Percentiles rank a stretch among this genome's conserved stretches.
phyloP scores from a whole-genome alignment of 2,888 invertebrate species.

The Entomobrya multifasciata region DNA sequence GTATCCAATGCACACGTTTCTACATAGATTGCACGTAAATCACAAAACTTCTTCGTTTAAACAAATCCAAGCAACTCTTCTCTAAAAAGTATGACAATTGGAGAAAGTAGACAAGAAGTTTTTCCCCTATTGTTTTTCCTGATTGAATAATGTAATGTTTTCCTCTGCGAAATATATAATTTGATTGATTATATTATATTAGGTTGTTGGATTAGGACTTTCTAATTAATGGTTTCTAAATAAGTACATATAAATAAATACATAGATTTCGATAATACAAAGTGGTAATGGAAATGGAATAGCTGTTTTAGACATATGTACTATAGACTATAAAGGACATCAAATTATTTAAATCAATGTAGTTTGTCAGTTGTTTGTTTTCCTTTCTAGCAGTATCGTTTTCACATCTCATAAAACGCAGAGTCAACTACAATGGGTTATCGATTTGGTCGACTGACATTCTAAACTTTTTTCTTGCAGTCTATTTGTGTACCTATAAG shows the following conservation, averaged over 20 bases:
- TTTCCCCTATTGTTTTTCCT: constrained; percentile 12
- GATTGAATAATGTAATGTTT: constrained; percentile 18
- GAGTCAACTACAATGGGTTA: neutral
- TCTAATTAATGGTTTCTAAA: constrained; percentile 7
- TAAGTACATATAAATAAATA: too few relatives aligned
- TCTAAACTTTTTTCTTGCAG: neutral
- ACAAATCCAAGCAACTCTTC: neutral
- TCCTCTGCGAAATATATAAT: neutral
- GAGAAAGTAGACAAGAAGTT: constrained; percentile 3
- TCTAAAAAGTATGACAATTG: neutral
- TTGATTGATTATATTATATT: constrained; percentile 41
- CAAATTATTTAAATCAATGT: constrained; percentile 30
- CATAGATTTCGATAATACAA: too few relatives aligned
- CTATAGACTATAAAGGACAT: too few relatives aligned
- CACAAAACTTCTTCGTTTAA: constrained; percentile 26
- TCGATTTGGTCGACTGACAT: neutral
- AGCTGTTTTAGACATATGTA: neutral
- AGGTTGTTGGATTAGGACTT: neutral
- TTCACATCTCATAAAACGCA: too few relatives aligned
- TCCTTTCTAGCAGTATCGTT: neutral
- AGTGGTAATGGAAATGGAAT: neutral
- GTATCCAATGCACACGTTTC: constrained; percentile 6
- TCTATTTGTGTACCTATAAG: neutral
- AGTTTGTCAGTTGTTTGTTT: constrained; percentile 1
- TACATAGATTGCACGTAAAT: neutral